Evolutionary conservation across 2,113 vertebrate genomes (phyloP).

Genomic region (Rhabdomys dilectus): DNA sequence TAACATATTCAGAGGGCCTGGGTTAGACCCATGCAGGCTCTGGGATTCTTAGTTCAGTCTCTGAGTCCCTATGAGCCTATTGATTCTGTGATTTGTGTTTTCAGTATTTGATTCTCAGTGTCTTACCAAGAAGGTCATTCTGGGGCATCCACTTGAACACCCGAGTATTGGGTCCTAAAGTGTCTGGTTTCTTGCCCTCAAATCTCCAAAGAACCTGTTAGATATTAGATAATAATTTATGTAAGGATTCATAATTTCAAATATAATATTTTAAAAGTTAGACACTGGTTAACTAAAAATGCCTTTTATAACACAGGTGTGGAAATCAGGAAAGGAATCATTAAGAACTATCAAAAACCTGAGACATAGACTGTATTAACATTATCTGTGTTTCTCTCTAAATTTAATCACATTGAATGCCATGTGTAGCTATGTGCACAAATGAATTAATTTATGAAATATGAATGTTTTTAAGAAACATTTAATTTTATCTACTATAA

Average conservation of each 20-base stretch:
- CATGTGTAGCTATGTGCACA: not conserved
- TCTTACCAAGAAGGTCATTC: conserved; percentile 92
- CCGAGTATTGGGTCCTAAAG: conserved; percentile 88
- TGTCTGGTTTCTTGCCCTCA: conserved; percentile 86
- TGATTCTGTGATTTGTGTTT: not conserved
- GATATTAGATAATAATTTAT: conserved; percentile 3
- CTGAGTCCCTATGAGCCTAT: too few species aligned
- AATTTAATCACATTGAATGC: not conserved
- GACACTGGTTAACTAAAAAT: not conserved
- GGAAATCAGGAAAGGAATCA: not conserved
- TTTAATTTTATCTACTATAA: not conserved
- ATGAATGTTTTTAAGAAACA: not conserved
- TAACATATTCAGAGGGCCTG: too few species aligned
- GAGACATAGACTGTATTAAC: not conserved
- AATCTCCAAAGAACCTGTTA: conserved; percentile 91
- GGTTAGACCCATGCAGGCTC: too few species aligned
- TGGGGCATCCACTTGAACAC: conserved; percentile 92
- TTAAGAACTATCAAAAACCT: not conserved
- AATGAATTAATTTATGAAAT: not conserved
- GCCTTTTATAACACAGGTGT: not conserved
- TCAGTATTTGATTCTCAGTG: too few species aligned
- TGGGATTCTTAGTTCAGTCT: too few species aligned
- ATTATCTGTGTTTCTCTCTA: not conserved
- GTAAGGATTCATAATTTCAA: not conserved
- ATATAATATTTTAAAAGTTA: not conserved